Evolutionary conservation across 2,113 vertebrate species (phyloP).

Genomic region (Philantomba maxwellii): DNA sequence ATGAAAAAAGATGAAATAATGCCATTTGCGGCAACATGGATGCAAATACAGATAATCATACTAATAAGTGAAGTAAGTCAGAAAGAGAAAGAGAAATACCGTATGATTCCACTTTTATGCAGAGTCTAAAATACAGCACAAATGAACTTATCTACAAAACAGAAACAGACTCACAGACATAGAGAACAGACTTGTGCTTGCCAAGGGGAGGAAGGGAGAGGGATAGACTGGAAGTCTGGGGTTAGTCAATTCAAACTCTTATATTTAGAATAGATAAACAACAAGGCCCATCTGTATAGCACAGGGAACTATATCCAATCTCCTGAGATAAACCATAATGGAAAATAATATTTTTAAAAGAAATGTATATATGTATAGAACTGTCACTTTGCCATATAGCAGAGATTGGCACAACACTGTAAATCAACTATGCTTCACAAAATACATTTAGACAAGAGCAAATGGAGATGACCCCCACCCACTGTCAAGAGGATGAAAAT

Average conservation of each 20-base stretch:
- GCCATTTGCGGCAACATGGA: neutral
- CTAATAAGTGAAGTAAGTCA: neutral
- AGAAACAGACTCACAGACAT: neutral
- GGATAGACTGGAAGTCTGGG: neutral
- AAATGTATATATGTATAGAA: neutral
- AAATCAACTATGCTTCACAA: neutral
- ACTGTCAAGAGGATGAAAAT: neutral
- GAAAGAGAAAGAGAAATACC: neutral
- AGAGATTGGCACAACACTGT: neutral
- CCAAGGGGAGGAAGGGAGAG: neutral
- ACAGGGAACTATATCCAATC: neutral
- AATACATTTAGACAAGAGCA: neutral
- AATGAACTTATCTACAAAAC: neutral
- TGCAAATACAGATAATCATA: neutral
- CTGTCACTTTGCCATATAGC: neutral
- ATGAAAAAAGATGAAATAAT: neutral
- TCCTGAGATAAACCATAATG: neutral
- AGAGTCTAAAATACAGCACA: neutral
- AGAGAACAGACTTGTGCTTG: neutral
- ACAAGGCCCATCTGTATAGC: neutral
- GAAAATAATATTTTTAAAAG: neutral
- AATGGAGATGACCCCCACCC: neutral
- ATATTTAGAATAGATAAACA: neutral
- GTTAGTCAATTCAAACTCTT: neutral
- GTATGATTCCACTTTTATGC: neutral